These are phyloP conservation scores for Euplagia quadripunctaria DNA, from an alignment of 2,888 invertebrate genomes.

Conservation along the genomic window DNA sequence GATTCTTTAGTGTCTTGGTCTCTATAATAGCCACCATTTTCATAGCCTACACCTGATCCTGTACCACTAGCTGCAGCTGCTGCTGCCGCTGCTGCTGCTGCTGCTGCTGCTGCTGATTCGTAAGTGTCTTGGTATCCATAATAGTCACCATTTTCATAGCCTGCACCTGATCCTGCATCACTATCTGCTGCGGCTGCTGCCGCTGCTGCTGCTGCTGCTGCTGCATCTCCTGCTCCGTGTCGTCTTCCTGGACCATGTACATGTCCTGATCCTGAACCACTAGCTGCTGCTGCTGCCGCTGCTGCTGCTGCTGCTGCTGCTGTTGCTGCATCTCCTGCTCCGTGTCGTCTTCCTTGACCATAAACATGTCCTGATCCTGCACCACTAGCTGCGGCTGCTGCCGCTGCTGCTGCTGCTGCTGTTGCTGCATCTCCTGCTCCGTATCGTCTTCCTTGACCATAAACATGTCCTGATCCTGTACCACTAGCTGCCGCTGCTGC, in stretches of 20 bases:
- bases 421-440: neutral
- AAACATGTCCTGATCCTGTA: neutral
- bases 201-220: too few relatives aligned
- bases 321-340: neutral
- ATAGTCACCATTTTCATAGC: too few relatives aligned
- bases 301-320: conserved; percentile 22
- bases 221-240: neutral
- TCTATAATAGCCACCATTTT: too few relatives aligned
- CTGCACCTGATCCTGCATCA: too few relatives aligned
- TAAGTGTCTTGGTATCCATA: too few relatives aligned
- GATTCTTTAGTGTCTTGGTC: too few relatives aligned
- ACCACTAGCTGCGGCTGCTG: neutral
- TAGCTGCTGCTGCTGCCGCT: neutral
- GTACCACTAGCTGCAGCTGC: neutral
- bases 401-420: neutral
- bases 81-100: conserved; percentile 19
- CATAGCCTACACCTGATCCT: too few relatives aligned
- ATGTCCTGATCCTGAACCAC: neutral
- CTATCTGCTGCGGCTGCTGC: too few relatives aligned
- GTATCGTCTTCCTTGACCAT: neutral
- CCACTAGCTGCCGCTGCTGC: too few relatives aligned
- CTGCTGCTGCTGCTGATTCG: too few relatives aligned
- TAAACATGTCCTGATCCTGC: neutral
- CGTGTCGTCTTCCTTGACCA: neutral
- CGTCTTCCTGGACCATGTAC: neutral